phyloP scores from a whole-genome alignment of 2,113 vertebrate genomes.

The Rattus rattus region DNA sequence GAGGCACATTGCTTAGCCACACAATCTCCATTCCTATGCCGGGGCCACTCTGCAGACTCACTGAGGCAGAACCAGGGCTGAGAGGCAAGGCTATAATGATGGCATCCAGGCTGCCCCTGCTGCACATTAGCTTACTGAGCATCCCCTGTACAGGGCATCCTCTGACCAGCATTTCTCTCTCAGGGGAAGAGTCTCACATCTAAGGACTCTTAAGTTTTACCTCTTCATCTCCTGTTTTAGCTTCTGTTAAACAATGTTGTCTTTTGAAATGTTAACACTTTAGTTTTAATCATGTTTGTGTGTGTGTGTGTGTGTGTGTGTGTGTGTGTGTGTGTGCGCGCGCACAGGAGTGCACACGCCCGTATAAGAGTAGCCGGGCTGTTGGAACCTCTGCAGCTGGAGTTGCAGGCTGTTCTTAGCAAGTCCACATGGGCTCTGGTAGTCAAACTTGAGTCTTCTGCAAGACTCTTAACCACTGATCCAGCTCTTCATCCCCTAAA shows the following conservation, averaged over 20 bases:
- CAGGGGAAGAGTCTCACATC: not conserved
- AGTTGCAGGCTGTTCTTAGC: not conserved
- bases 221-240: not conserved
- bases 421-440: not conserved
- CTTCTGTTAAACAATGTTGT: not conserved
- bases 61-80: not conserved
- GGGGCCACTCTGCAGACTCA: not conserved
- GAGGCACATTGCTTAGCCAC: not conserved
- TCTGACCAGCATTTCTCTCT: not conserved
- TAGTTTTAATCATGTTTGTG: not conserved
- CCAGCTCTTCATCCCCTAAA: not conserved
- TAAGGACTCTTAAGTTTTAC: not conserved
- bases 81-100: not conserved
- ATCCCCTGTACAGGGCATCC: not conserved
- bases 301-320: not conserved
- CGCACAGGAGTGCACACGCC: not conserved
- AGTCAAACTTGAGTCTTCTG: not conserved
- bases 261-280: not conserved
- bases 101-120: not conserved
- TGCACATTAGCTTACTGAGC: not conserved
- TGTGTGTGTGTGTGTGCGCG: not conserved
- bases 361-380: not conserved
- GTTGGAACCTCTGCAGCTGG: not conserved
- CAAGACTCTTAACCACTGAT: not conserved
- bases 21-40: not conserved